Evolutionary conservation across 2,888 invertebrate species (phyloP), one percentile per base, ranked within the genome.

Genomic region (Odontothrips loti): DNA sequence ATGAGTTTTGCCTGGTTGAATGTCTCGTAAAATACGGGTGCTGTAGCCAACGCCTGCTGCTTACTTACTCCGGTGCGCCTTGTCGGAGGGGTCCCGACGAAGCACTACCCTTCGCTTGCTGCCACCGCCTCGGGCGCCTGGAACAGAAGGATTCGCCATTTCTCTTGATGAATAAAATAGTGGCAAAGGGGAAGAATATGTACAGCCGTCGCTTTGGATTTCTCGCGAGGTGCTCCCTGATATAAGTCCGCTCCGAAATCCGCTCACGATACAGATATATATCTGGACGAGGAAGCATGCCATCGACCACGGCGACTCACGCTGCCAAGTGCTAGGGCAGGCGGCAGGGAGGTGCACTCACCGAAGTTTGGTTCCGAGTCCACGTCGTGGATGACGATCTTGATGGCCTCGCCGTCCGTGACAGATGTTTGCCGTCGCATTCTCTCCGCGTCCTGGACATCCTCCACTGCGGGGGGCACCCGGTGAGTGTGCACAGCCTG

Each of bases 321-420:
- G 34, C 6, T 2, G 34, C 3, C 34, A 43, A 43, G 34, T 43
- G 34, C 2, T 6, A 82, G 78, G 79, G 79, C 81, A 34, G n/a
- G n/a, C n/a, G n/a, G n/a, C n/a, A n/a, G n/a, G n/a, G 10, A 58
- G 34, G 79, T 82, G 80, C 80, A 86, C 87, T 86, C 82, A 88
- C 88, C 85, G 82, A 86, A 86, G 82, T 89, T 88, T 82, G 91
- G 88, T 68, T 91, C 91, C 82, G 94, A 94, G 87, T 96, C 96
- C 20, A 96, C 96, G 87, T 96, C 96, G 86, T 96, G 96, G 85
- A 96, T 96, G 84, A 96, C 96, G 84, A 96, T 96, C 87, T 96
- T 94, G 85, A 96, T 96, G 83, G 95, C 95, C 87, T 96, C 96
- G 1, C 96, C 96, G 86, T 96, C 96, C 17, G 86, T 86, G 82